Evolutionary conservation across 2,888 invertebrate genomes (phyloP), one percentile per base, ranked within the genome.

Genomic region (Sturmia bella): DNA sequence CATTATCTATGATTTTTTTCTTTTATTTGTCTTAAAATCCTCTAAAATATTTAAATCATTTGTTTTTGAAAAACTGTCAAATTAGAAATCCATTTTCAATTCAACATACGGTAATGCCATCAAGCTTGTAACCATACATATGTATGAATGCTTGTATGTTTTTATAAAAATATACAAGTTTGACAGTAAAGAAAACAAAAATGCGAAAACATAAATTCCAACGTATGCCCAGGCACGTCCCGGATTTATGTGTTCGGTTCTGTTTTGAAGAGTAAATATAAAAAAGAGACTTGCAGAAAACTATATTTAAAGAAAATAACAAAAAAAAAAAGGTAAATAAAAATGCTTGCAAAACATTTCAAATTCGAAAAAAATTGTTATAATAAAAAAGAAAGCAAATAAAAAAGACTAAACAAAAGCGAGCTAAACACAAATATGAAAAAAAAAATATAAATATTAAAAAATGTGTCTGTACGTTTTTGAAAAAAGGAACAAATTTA

Each of bases 221-320:
- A 45, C 64, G 32, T 70, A 82, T 78, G 74, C 77, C 59, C 27
- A 69, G 45, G 77, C 82, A 82, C 82, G 82, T 78, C 69, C 74
- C 78, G 82, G 70, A 82, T 82, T 82, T 82, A 82, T 82, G 82
- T 61, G 68, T 68, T 76, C 61, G 32, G 48, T 63, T 52, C 45
- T 48, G 19, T 82, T 82, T 77, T 72, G 54, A 80, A 21, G 66
- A 37, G 45, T 45, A 64, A 77, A 61, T 52, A 59, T 54, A 59
- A 50, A 52, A 41, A 68, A 39, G 48, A 63, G 56, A 41, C 50
- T 56, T 70, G 2, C n/a, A n/a, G n/a, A n/a, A n/a, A n/a, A n/a
- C n/a, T n/a, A n/a, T n/a, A n/a, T n/a, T n/a, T n/a, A 63, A 37
- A 50, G 41, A 63, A 27, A 56, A 57, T 48, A 61, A 41, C 15